Evolutionary conservation across 1,140 invertebrate species (phyloP).

Genomic region (Apis florea): DNA sequence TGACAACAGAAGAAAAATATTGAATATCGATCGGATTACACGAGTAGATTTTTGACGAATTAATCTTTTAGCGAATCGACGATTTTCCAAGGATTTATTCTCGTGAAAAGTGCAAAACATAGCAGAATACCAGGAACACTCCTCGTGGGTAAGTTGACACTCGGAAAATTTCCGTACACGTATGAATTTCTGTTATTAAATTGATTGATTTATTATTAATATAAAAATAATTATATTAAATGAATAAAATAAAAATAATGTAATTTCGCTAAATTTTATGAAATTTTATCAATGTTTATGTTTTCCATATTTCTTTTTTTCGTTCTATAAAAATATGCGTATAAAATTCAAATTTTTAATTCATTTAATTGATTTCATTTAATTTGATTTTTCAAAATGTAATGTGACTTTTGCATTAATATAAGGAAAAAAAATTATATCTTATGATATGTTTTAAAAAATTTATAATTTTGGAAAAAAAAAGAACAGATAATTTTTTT

Average conservation of each 20-base stretch:
- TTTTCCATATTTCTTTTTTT: too few relatives aligned
- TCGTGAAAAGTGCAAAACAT: neutral
- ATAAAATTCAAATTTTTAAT: too few relatives aligned
- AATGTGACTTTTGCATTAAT: too few relatives aligned
- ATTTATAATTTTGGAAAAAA: too few relatives aligned
- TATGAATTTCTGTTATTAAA: neutral
- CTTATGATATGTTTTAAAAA: too few relatives aligned
- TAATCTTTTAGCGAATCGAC: neutral
- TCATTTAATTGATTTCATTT: too few relatives aligned
- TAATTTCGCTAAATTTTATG: neutral
- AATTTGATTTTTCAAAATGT: too few relatives aligned
- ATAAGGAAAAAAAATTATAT: too few relatives aligned
- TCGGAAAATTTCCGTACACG: neutral
- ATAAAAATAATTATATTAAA: too few relatives aligned
- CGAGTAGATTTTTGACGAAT: neutral
- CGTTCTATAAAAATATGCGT: too few relatives aligned
- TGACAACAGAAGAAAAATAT: neutral
- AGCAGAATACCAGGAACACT: neutral
- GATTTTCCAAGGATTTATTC: neutral
- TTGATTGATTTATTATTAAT: neutral
- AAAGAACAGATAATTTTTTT: too few relatives aligned
- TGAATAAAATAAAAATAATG: neutral
- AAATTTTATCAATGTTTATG: too few relatives aligned
- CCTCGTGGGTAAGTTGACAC: conserved; percentile 42
- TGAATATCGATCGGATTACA: conserved; percentile 4